Base-by-base conservation (phyloP, 2,113 vertebrate genomes). In the Rattus rattus region DNA sequence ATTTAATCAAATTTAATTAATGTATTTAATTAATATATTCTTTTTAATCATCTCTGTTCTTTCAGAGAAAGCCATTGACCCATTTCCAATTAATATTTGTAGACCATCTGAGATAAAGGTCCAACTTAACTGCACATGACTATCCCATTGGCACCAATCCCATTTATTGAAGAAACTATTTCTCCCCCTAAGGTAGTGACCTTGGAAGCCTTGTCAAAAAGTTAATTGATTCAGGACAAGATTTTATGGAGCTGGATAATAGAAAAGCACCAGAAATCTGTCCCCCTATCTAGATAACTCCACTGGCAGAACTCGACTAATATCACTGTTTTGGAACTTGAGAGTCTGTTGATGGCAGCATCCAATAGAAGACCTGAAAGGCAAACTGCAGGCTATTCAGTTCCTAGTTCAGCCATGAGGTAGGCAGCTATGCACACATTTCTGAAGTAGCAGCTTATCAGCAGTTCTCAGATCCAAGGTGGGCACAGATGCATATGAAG, bases 51-150 rank as follows among this genome's bases (percentile, higher is more conserved):
- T 5, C 20, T 81, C 33, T 81, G 8, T 59, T 56, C 20, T 36
- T 59, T 81, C 59, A 81, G 17, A 81, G 52, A 80, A 56, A 36
- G 52, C 30, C 36, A 59, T 84, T 84, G n/a, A 43, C 4, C 12
- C 59, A 84, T 84, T 63, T 84, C 63, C 52, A 81, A 81, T 81
- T 56, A n/a, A 81, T 76, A 76, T 80, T 73, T 93, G 69, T 91
- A 28, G 54, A 63, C 61, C 7, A 1, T 90, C 7, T 90, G 9
- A 86, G 26, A 54, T 61, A 69, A 86, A 86, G 22, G 19, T 63
- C n/a, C 69, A 16, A 56, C 28, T 81, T 70, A 22, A 90, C 67
- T 39, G 79, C 49, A 65, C 59, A 24, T 76, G 49, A 39, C 12
- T 70, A 33, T 43, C 59, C 3, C n/a, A 43, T 36, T 9, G 17